These are phyloP conservation scores for Danio kyathit DNA, from an alignment of 2,797 vertebrate genomes.

Conservation along the genomic window DNA sequence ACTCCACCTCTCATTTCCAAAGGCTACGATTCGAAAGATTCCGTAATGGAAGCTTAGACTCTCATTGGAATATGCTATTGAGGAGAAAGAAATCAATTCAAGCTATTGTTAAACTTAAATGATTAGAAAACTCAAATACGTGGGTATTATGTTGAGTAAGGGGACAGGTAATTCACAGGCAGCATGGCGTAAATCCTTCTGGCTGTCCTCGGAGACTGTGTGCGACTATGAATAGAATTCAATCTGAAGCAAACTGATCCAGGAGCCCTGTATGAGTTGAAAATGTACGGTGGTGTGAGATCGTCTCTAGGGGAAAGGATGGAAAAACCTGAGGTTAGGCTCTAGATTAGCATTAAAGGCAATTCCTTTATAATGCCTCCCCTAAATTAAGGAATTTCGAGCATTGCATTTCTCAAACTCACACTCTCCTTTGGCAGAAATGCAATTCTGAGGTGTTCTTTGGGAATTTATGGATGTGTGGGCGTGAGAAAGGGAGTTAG, in stretches of 20 bases:
- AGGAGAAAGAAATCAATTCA: conserved; percentile 4
- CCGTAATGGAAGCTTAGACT: conserved; percentile 13
- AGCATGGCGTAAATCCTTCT: conserved; percentile 10
- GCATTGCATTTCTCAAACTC: conserved; percentile 43
- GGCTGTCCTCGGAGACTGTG: conserved; percentile 4
- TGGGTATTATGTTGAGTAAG: conserved; percentile 4
- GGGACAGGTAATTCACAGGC: not conserved
- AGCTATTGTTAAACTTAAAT: conserved; percentile 30
- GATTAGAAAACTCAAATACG: conserved; percentile 8
- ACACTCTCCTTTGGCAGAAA: not conserved
- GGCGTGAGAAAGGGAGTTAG: conserved; percentile 32
- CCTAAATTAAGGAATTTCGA: conserved; percentile 44
- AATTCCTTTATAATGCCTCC: conserved; percentile 32
- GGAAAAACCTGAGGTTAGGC: conserved; percentile 24
- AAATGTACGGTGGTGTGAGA: conserved; percentile 8
- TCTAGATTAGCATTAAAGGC: conserved; percentile 42
- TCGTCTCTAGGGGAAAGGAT: conserved; percentile 33
- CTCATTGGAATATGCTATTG: conserved; percentile 4
- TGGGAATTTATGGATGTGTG: conserved; percentile 20
- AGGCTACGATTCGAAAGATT: conserved; percentile 4
- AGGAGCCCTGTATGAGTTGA: conserved; percentile 1
- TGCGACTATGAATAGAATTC: conserved; percentile 45
- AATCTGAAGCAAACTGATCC: conserved; percentile 32
- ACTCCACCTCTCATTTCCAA: conserved; percentile 28
- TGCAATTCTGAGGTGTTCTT: conserved; percentile 23